Percentiles rank a stretch among this genome's conserved stretches.
Conservation (phyloP, 2,797 vertebrate species). For the Dromococcyx pavoninus region DNA sequence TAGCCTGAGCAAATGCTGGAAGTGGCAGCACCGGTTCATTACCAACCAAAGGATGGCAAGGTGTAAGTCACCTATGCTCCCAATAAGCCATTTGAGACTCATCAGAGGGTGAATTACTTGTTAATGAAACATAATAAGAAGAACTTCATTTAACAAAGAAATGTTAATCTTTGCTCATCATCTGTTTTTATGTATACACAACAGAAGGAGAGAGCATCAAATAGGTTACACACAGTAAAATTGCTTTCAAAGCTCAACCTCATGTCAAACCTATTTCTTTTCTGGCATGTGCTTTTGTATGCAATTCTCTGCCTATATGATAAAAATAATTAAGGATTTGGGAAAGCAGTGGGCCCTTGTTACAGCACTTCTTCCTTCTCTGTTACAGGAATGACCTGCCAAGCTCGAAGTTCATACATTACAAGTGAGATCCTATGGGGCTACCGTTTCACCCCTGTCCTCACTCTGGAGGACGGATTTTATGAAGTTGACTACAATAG, state of each 20-base stretch:
- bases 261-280: background rate
- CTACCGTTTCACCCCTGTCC: slow-evolving; percentile 94
- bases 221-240: background rate
- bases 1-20: background rate
- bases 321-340: background rate
- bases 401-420: slow-evolving; percentile 94
- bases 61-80: background rate
- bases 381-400: slow-evolving; percentile 94
- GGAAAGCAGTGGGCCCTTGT: background rate
- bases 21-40: accelerated
- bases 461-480: slow-evolving; percentile 96
- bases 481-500: slow-evolving; percentile 99
- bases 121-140: background rate
- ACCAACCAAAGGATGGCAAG: background rate
- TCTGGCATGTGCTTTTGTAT: background rate
- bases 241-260: background rate
- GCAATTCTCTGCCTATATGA: background rate
- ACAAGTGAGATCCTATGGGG: slow-evolving; percentile 97
- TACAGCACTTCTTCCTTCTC: background rate
- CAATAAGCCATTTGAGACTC: background rate
- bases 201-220: background rate
- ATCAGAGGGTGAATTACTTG: background rate
- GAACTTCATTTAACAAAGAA: background rate
- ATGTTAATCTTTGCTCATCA: background rate
- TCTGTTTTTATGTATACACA: background rate